phyloP scores from a whole-genome alignment of 2,797 vertebrate species.

The Orestias chungarensis region DNA sequence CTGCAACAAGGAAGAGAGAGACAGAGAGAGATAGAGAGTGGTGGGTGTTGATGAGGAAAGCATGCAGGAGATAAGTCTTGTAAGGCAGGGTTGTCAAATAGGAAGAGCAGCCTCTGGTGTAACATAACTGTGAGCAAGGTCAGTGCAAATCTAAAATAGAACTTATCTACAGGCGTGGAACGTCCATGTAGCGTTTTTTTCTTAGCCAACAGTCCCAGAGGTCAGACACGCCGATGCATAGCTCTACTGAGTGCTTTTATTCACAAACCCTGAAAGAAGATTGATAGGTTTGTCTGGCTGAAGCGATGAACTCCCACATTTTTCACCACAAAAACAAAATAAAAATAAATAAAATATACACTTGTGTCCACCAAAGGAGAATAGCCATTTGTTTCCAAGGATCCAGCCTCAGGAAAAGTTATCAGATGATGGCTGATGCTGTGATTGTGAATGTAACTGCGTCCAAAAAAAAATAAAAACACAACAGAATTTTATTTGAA shows the following conservation, averaged over 20 bases:
- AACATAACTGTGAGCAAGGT: conserved; percentile 54
- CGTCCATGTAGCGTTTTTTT: neutral
- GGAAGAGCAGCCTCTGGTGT: neutral
- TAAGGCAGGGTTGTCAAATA: conserved; percentile 21
- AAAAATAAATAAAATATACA: too few relatives aligned
- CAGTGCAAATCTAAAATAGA: conserved; percentile 58
- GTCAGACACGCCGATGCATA: neutral
- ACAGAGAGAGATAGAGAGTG: neutral
- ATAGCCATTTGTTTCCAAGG: conserved; percentile 65
- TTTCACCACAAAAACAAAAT: conserved; percentile 31
- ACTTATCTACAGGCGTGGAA: conserved; percentile 3
- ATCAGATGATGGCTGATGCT: conserved; percentile 19
- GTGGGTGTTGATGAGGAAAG: neutral
- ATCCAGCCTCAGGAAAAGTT: conserved; percentile 53
- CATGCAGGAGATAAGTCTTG: neutral
- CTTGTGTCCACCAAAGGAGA: conserved; percentile 13
- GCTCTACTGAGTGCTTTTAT: conserved; percentile 1
- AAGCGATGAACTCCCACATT: conserved; percentile 48
- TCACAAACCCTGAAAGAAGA: conserved; percentile 6
- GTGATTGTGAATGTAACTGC: conserved; percentile 4
- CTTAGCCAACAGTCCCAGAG: conserved; percentile 23
- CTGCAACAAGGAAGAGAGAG: too few relatives aligned
- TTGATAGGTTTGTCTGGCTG: conserved; percentile 16
- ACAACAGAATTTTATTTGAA: conserved; percentile 3
- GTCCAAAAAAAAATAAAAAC: neutral